A percentile compares a stretch with the other conserved stretches of the same genome.
Conservation (phyloP, 2,113 vertebrate species). For the Ramphastos sulfuratus region DNA sequence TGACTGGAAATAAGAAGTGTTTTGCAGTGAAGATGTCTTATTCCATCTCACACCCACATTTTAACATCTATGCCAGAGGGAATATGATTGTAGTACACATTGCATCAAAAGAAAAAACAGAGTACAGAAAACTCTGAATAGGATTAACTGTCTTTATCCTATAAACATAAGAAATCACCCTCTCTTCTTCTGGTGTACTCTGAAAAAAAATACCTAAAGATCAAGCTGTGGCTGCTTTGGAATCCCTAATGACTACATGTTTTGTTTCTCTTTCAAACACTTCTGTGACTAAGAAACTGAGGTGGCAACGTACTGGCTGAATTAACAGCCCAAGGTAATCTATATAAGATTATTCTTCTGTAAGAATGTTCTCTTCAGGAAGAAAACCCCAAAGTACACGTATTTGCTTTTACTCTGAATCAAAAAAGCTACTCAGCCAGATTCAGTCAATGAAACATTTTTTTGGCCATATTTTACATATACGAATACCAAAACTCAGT, state of each 20-base stretch:
- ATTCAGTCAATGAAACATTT: neutral
- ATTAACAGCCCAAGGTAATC: neutral
- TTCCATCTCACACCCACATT: neutral
- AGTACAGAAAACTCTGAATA: neutral
- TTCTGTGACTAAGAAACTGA: neutral
- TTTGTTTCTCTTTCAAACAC: neutral
- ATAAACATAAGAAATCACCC: conserved; percentile 1
- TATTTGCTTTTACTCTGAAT: neutral
- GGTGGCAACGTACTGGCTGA: neutral
- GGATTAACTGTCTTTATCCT: conserved; percentile 37
- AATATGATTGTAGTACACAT: neutral
- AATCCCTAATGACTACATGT: neutral
- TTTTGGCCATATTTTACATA: neutral
- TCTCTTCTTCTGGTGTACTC: conserved; percentile 1
- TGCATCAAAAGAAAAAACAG: conserved; percentile 14
- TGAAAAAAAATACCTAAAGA: neutral
- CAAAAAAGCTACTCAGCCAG: neutral
- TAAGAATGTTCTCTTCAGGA: neutral
- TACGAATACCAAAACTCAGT: neutral
- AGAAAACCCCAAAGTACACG: neutral
- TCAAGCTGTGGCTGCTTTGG: neutral
- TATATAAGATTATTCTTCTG: neutral
- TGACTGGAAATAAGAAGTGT: neutral
- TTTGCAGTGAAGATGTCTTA: neutral
- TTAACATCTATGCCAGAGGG: conserved; percentile 1